Base-by-base conservation (phyloP, 2,888 invertebrate genomes). In the Ganaspis brasiliensis region DNA sequence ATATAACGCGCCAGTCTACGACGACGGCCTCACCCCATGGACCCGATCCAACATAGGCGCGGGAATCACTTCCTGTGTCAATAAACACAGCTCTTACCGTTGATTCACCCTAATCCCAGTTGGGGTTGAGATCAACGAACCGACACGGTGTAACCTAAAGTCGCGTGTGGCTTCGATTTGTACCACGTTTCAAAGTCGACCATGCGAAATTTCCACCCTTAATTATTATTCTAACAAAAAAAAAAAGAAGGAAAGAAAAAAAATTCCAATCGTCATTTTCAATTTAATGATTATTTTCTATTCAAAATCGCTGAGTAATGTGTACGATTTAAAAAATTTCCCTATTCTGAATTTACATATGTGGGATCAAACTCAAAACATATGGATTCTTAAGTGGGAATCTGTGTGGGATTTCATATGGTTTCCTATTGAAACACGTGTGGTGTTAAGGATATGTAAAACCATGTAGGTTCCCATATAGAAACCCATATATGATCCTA, bases 1-100 rank as follows among this genome's bases (percentile, higher is more conserved):
- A 89, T 90, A 90, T 87, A 87, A 82, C 82, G 81, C 81, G 72
- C 81, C 75, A 73, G 73, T 76, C 70, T 59, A 21, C 57, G 71
- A 79, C 71, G 71, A 16, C 52, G 52, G 31, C 61, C 70, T 63
- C 73, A 35, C 80, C 79, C 76, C 37, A 56, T 49, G 52, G 56
- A 45, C 45, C 26, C n/a, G 56, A 67, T 55, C 74, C 79, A 80
- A 52, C 79, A 84, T 81, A 79, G 80, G 83, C 88, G 85, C 87
- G 85, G 88, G 88, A 89, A 89, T 89, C 89, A 89, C 88, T 89
- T 89, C 89, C 89, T 89, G 89, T 89, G 87, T 89, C 89, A 89
- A 89, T 89, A 89, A 89, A 89, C 89, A 89, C 87, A 83, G 83
- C 85, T 88, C 86, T 85, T 86, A 84, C 84, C 74, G 85, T 83